Percentiles rank a stretch among this genome's conserved stretches.
These are phyloP conservation scores for Cynopterus sphinx DNA, from an alignment of 2,797 vertebrate species.

Conservation along the genomic window DNA sequence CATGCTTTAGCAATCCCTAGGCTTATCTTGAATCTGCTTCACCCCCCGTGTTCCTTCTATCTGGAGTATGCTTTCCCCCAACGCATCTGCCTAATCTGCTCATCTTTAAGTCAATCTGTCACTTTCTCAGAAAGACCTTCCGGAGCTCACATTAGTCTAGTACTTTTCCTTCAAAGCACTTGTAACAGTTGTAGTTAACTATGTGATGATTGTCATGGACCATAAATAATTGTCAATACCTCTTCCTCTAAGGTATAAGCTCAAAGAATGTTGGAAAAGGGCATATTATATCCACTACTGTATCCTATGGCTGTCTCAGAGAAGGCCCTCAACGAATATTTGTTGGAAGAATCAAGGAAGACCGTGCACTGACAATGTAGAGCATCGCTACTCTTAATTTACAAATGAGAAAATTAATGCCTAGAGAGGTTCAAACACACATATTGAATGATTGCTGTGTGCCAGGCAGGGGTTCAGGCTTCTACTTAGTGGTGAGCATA, in stretches of 20 bases:
- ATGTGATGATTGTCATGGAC: background rate
- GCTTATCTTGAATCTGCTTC: background rate
- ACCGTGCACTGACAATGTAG: background rate
- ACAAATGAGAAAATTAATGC: background rate
- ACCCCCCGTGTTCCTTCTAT: background rate
- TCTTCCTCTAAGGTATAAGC: background rate
- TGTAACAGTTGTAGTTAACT: background rate
- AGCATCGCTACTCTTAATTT: background rate
- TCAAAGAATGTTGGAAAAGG: background rate
- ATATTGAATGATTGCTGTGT: background rate
- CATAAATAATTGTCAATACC: background rate
- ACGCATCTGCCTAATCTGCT: background rate
- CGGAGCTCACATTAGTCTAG: accelerated
- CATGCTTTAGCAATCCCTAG: background rate
- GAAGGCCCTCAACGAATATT: background rate
- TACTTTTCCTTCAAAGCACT: background rate
- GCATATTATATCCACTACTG: background rate
- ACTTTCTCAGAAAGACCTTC: background rate
- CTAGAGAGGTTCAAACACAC: background rate
- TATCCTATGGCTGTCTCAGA: background rate
- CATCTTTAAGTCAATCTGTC: background rate
- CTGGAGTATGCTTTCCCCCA: background rate
- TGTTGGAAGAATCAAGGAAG: background rate
- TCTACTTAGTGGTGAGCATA: background rate
- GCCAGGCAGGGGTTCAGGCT: background rate